Base-by-base conservation (phyloP, 2,888 invertebrate genomes). In the Brenthis ino region DNA sequence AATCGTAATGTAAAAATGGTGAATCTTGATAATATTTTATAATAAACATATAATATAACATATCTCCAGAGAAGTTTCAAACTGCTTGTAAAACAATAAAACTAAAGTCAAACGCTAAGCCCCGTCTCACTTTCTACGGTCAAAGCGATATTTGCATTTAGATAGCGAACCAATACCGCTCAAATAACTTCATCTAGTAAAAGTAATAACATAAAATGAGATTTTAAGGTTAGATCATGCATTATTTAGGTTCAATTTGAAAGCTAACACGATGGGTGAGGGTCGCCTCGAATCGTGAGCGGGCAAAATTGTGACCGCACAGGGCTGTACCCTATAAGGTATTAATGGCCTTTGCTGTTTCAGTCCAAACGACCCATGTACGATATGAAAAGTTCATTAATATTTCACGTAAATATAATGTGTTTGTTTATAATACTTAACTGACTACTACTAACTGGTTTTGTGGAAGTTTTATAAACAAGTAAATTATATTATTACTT, bases 161-260 rank as follows among this genome's bases (percentile, higher is more conserved):
- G 74, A 74, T 74, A 73, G 74, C 73, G 67, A 73, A 69, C 73
- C 73, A 72, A 76, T 73, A 75, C 68, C 66, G 71, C 69, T 72
- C 69, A 75, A 74, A 74, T 73, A 72, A 72, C 72, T 70, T 70
- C 70, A 69, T 71, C 69, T 69, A 70, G 69, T 72, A 74, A 72
- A 75, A 72, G 75, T 74, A 75, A 75, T 76, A 73, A 71, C 74
- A 81, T 80, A 83, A 82, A 81, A 84, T 78, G 81, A 80, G 79
- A 81, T 80, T 84, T 84, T 82, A 82, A 79, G 84, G 81, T 80
- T 79, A 81, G 75, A 80, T 83, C 76, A 85, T 88, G 81, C 83
- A 87, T 86, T 87, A 90, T 91, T 88, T 83, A 90, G 75, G 81
- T 87, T 82, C 85, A 87, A 87, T 89, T 89, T 88, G 83, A 88